A percentile compares a stretch with the other conserved stretches of the same genome.
Conservation (phyloP, 2,113 vertebrate species). For the Chitala chitala region DNA sequence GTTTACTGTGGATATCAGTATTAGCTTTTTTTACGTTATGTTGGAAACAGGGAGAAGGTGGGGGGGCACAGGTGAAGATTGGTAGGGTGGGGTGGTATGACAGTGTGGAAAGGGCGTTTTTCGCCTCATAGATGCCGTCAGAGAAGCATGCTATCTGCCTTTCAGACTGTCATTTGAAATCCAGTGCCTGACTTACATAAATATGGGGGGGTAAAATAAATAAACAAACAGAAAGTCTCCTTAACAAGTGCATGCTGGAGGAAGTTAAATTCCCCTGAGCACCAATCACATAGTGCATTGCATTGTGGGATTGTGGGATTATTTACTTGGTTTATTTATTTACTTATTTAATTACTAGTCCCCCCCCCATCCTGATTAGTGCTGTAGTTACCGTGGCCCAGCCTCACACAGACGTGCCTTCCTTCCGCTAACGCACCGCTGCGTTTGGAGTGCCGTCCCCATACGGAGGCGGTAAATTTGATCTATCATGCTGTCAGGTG, state of each 20-base stretch:
- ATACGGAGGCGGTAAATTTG: constrained; percentile 53
- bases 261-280: too few species aligned
- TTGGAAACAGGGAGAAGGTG: constrained; percentile 9
- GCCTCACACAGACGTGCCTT: not conserved
- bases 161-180: constrained; percentile 53
- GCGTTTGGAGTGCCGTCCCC: constrained; percentile 36
- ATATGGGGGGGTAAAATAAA: too few species aligned
- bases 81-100: constrained; percentile 17
- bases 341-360: too few species aligned
- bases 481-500: constrained; percentile 57
- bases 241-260: too few species aligned
- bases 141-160: constrained; percentile 37
- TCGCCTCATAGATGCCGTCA: constrained; percentile 47
- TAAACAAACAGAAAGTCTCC: too few species aligned
- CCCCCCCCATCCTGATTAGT: too few species aligned
- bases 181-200: too few species aligned
- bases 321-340: constrained; percentile 37
- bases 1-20: constrained; percentile 51
- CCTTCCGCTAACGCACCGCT: constrained; percentile 6
- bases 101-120: constrained; percentile 30
- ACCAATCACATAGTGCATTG: too few species aligned
- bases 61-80: not conserved
- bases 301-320: constrained; percentile 44
- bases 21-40: too few species aligned
- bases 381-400: too few species aligned